Evolutionary conservation across 1,140 invertebrate genomes (phyloP).

Genomic region (Drosophila funebris): DNA sequence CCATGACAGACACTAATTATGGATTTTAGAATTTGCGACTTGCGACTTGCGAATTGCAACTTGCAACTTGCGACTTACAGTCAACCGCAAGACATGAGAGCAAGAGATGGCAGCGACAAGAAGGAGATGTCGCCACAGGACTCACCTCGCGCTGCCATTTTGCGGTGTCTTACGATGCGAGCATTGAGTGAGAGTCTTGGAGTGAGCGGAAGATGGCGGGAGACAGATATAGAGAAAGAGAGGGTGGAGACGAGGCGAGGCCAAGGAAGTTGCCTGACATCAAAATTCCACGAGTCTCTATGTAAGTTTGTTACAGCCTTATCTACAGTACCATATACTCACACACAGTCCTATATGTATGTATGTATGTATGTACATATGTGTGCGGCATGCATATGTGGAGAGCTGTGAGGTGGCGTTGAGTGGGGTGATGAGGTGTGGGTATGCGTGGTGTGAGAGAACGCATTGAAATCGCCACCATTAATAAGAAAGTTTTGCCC

Average conservation of each 20-base stretch:
- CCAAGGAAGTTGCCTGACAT: slow-evolving; percentile 39
- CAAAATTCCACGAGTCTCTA: slow-evolving; percentile 29
- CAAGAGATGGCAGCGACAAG: slow-evolving; percentile 18
- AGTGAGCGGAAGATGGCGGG: background rate
- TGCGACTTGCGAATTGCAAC: slow-evolving; percentile 71
- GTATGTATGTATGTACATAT: too few species aligned
- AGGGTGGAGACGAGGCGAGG: background rate
- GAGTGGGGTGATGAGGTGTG: background rate
- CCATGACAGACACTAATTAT: slow-evolving; percentile 80
- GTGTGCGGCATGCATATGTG: slow-evolving; percentile 12
- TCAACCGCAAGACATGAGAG: slow-evolving; percentile 62
- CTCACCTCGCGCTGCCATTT: slow-evolving; percentile 66
- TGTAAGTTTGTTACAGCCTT: slow-evolving; percentile 41
- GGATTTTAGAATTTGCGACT: slow-evolving; percentile 77
- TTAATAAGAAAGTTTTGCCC: slow-evolving; percentile 75
- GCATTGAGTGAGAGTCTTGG: background rate
- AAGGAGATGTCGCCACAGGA: slow-evolving; percentile 56
- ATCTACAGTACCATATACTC: slow-evolving; percentile 30
- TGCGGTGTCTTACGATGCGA: slow-evolving; percentile 42
- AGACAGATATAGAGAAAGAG: background rate
- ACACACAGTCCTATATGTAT: slow-evolving; percentile 4
- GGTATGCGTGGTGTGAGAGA: background rate
- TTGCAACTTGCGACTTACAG: slow-evolving; percentile 71
- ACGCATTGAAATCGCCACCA: slow-evolving; percentile 73
- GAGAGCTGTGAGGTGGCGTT: too few species aligned